Conservation (phyloP, 2,113 vertebrate genomes). For the Lates calcarifer region DNA sequence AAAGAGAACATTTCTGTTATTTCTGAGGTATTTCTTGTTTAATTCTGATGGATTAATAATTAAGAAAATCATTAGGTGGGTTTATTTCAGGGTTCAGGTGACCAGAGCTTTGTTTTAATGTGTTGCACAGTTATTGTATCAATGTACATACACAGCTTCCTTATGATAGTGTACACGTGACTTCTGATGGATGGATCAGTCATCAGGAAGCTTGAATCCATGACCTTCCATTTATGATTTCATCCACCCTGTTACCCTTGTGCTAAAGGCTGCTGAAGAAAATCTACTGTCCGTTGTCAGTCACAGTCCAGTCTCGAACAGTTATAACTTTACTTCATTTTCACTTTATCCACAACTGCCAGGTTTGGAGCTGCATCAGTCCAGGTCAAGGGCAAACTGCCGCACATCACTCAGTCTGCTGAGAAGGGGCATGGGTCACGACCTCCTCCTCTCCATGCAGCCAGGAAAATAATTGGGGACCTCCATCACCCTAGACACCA, state of each 20-base stretch:
- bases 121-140: background rate
- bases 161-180: too few relatives aligned
- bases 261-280: background rate
- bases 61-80: background rate
- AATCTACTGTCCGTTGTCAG: background rate
- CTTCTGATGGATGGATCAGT: background rate
- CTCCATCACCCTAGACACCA: conserved; percentile 43
- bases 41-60: background rate
- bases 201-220: background rate
- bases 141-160: too few relatives aligned
- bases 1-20: too few relatives aligned
- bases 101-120: background rate
- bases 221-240: background rate
- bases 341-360: conserved; percentile 33
- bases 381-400: conserved; percentile 29
- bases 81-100: background rate
- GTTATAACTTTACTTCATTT: conserved; percentile 21
- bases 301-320: background rate
- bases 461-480: conserved; percentile 60
- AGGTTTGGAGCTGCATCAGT: conserved; percentile 21
- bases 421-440: conserved; percentile 21
- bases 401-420: conserved; percentile 31
- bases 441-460: conserved; percentile 38
- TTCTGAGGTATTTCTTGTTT: background rate
- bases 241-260: background rate